Base-by-base conservation (phyloP, 2,888 invertebrate species). In the Bugulina stolonifera region DNA sequence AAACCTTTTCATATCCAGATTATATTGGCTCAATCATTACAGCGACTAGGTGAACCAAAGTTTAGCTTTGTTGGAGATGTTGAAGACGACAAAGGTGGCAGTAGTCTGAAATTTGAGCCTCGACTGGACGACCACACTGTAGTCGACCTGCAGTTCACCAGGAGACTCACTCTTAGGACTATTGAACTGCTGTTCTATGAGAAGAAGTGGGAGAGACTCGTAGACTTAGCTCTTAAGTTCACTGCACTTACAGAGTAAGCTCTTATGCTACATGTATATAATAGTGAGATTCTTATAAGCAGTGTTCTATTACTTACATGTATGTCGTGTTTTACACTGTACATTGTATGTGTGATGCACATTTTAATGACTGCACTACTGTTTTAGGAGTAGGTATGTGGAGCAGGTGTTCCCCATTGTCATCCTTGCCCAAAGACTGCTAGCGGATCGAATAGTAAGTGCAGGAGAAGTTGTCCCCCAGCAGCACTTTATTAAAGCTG, bases 121-220 rank as follows among this genome's bases (percentile, higher is more conserved):
- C 78, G 77, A 18, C 73, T 81, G 71, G 84, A 84, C 76, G 81
- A 83, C 75, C 72, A 76, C 71, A 79, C 78, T 73, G 73, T 75
- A 0, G 74, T 80, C 25, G 83, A 84, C 75, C 72, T 78, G 18
- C 78, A 80, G 72, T 83, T 80, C 77, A 74, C 82, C 27, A 74
- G 79, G 22, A 73, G 81, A 32, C 74, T 84, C 43, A 76, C 80
- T 3, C 77, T 82, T 71, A 72, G 81, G 18, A 78, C 80, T 27
- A 58, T 84, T 25, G 82, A 83, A 75, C 73, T 82, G 72, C 75
- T 84, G 69, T 81, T 80, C 74, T 77, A 78, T 73, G 80, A 82
- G 73, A 76, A 79, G 73, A 83, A 82, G 75, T 84, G 83, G 82
- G 84, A 84, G 76, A 79, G 80, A 73, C 79, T 83, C 35, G 81